Evolutionary conservation across 2,113 vertebrate genomes (phyloP).

Genomic region (Micromys minutus): DNA sequence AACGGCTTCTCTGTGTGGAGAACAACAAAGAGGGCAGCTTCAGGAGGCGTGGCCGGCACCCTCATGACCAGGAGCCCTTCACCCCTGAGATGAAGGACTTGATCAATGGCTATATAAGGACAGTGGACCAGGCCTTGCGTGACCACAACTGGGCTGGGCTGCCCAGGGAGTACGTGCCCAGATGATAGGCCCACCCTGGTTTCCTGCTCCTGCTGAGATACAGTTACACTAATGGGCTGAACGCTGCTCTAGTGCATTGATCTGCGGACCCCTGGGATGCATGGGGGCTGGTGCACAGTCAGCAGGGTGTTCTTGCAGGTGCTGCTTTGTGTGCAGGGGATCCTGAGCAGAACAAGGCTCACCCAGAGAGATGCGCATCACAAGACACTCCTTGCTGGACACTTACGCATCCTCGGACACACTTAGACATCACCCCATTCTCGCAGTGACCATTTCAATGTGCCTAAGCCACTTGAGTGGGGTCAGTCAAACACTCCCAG

Average conservation of each 20-base stretch:
- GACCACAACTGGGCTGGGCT: slow-evolving; percentile 88
- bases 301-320: not conserved
- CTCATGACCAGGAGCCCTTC: slow-evolving; percentile 89
- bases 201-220: rapidly evolving
- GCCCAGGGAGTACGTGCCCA: slow-evolving; percentile 91
- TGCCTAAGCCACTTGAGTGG: not conserved
- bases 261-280: not conserved
- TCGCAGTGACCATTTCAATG: not conserved
- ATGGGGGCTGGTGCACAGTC: not conserved
- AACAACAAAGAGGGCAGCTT: slow-evolving; percentile 93
- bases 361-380: not conserved
- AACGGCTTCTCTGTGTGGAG: slow-evolving; percentile 91
- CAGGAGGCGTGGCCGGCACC: slow-evolving; percentile 85
- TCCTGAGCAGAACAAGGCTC: not conserved
- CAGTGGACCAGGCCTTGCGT: slow-evolving; percentile 89
- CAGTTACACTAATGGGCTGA: rapidly evolving
- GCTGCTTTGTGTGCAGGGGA: not conserved
- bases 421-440: not conserved
- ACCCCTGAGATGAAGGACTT: slow-evolving; percentile 90
- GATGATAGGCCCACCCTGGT: slow-evolving; percentile 83
- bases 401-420: not conserved
- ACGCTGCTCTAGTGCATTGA: rapidly evolving
- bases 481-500: not conserved
- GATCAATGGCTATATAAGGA: slow-evolving; percentile 90
- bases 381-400: not conserved